Percentiles rank a stretch among this genome's conserved stretches.
These are phyloP conservation scores for Schizopygopsis malacanthus DNA, from an alignment of 2,797 vertebrate species.

Conservation along the genomic window DNA sequence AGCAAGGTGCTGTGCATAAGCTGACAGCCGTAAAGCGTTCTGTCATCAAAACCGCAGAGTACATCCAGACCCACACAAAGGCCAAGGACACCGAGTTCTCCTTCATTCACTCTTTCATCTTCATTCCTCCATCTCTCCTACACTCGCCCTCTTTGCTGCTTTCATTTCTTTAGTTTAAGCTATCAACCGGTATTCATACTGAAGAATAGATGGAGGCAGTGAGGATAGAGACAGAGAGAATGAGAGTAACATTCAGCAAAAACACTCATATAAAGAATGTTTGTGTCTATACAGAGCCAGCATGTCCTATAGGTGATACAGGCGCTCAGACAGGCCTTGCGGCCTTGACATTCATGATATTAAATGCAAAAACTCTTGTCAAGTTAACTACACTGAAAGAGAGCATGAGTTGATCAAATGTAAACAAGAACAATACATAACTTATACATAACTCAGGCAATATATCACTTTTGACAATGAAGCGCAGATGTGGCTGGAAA, in stretches of 20 bases:
- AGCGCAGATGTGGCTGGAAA: no score
- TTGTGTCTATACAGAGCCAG: not conserved
- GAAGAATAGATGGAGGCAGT: conserved; percentile 12
- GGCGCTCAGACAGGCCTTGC: not conserved
- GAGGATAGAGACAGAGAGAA: not conserved
- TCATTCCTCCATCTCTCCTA: conserved; percentile 19
- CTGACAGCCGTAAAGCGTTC: conserved; percentile 37
- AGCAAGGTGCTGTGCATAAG: conserved; percentile 1
- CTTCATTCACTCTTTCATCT: conserved; percentile 47
- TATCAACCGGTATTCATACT: conserved; percentile 24
- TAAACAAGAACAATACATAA: not conserved
- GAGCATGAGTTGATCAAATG: not conserved
- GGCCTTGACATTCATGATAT: not conserved
- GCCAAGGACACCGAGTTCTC: conserved; percentile 43
- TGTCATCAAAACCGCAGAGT: conserved; percentile 11
- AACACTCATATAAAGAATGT: conserved; percentile 4
- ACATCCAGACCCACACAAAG: conserved; percentile 45
- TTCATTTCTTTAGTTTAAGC: conserved; percentile 36
- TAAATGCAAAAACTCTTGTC: not conserved
- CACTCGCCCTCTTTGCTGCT: conserved; percentile 19
- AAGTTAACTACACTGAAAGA: not conserved
- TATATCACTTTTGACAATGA: no score
- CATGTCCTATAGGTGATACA: conserved; percentile 5
- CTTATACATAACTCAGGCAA: no score
- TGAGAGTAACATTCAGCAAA: conserved; percentile 27